phyloP scores from a whole-genome alignment of 1,140 invertebrate genomes.

The Drosophila micromelanica region DNA sequence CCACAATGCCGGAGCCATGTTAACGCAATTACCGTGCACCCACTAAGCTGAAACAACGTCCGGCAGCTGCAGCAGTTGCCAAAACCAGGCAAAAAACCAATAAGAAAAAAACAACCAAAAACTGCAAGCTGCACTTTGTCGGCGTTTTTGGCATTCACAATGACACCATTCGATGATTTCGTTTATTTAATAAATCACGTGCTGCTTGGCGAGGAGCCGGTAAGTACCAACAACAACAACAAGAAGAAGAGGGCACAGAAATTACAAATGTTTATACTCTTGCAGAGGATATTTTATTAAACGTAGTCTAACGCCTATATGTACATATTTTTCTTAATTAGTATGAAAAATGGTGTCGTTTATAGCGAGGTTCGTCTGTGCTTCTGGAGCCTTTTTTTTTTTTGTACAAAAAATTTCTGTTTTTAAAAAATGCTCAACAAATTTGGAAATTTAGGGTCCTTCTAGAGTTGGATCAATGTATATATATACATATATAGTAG shows the following conservation, averaged over 20 bases:
- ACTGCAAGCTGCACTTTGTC: slow-evolving; percentile 31
- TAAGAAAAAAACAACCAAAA: slow-evolving; percentile 19
- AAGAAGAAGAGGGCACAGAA: slow-evolving; percentile 4
- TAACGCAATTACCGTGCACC: slow-evolving; percentile 12
- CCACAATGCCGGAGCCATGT: slow-evolving; percentile 13
- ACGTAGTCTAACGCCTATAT: too few species aligned
- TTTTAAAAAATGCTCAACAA: too few species aligned
- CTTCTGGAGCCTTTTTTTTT: too few species aligned
- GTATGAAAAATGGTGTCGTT: too few species aligned
- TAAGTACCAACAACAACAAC: slow-evolving; percentile 74
- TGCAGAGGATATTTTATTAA: too few species aligned
- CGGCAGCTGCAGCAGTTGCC: slow-evolving; percentile 8
- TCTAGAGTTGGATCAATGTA: too few species aligned
- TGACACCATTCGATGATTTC: slow-evolving; percentile 87
- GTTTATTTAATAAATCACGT: slow-evolving; percentile 87
- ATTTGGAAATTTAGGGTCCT: too few species aligned
- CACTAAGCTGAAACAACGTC: slow-evolving; percentile 8
- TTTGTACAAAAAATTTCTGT: too few species aligned
- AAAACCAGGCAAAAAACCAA: neutral
- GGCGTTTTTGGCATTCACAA: slow-evolving; percentile 60
- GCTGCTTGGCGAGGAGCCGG: slow-evolving; percentile 87
- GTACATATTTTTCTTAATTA: too few species aligned
- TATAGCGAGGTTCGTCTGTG: too few species aligned
- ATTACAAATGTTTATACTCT: too few species aligned
- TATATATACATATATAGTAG: too few species aligned